Evolutionary conservation across 1,140 invertebrate species (phyloP).

Genomic region (Anastrepha obliqua): DNA sequence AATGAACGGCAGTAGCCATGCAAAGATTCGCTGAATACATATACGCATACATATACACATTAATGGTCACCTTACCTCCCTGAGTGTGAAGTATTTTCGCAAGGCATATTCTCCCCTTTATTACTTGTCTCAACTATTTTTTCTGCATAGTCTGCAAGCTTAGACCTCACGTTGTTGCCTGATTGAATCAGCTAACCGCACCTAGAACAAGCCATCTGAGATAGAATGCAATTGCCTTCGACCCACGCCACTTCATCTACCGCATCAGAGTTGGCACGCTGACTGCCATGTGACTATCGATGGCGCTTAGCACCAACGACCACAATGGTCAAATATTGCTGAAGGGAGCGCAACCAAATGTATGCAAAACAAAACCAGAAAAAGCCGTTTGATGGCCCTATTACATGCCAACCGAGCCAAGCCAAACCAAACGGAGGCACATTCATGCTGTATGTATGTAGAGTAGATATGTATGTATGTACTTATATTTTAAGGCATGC

Average conservation of each 20-base stretch:
- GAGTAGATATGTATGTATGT: not conserved
- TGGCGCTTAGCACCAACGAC: not conserved
- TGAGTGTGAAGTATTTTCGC: no score
- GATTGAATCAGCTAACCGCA: constrained; percentile 11
- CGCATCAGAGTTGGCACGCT: not conserved
- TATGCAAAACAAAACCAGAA: not conserved
- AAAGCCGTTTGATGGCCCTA: constrained; percentile 22
- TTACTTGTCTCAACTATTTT: no score
- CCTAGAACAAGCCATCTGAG: not conserved
- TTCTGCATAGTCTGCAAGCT: no score
- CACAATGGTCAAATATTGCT: not conserved
- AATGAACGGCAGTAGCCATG: no score
- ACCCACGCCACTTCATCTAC: not conserved
- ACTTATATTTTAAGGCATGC: not conserved
- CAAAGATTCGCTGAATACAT: no score
- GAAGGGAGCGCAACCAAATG: not conserved
- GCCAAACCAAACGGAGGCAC: not conserved
- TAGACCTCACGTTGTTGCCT: not conserved
- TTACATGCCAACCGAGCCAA: constrained; percentile 26
- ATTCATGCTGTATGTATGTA: not conserved
- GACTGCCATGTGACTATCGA: not conserved
- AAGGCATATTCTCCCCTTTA: no score
- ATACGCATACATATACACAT: no score
- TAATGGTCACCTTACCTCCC: no score
- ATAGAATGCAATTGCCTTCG: not conserved